These are phyloP conservation scores for Steinernema carpocapsae DNA, from an alignment of 2,888 invertebrate species.

Conservation along the genomic window DNA sequence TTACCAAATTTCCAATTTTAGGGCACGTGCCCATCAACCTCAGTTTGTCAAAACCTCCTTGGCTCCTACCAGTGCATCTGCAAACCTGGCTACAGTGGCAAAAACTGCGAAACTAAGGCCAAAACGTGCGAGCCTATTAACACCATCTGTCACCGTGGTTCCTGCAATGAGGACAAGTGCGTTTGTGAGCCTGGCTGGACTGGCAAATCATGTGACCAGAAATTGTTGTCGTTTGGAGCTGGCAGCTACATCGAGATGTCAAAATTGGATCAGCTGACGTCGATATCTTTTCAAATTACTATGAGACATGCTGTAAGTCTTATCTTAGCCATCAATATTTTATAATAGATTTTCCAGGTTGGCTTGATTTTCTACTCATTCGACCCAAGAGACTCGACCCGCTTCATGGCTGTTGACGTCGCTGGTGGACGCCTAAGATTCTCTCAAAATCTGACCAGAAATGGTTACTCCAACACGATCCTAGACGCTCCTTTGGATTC, in stretches of 20 bases:
- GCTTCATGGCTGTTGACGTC: constrained; percentile 20
- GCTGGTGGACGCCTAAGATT: constrained; percentile 7
- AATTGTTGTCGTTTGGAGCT: background rate
- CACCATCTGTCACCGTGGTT: constrained; percentile 25
- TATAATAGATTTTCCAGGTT: background rate
- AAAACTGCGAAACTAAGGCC: constrained; percentile 16
- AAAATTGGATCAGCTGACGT: background rate
- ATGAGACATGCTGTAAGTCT: constrained; percentile 11
- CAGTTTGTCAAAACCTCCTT: background rate
- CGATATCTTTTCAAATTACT: constrained; percentile 2
- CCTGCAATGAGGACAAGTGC: constrained; percentile 8
- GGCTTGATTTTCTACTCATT: constrained; percentile 1
- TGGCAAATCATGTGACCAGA: background rate
- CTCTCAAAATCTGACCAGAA: constrained; percentile 5
- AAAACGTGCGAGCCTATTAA: background rate
- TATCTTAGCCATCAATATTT: background rate
- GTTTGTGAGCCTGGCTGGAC: constrained; percentile 23
- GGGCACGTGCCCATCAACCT: constrained; percentile 2
- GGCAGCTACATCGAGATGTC: constrained; percentile 4
- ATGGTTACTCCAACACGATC: background rate
- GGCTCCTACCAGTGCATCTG: constrained; percentile 30
- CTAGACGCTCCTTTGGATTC: background rate
- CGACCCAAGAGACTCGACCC: background rate
- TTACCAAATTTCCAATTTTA: background rate
- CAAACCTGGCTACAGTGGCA: constrained; percentile 16